Evolutionary conservation across 2,113 vertebrate genomes (phyloP).

Genomic region (Crotalus horridus): DNA sequence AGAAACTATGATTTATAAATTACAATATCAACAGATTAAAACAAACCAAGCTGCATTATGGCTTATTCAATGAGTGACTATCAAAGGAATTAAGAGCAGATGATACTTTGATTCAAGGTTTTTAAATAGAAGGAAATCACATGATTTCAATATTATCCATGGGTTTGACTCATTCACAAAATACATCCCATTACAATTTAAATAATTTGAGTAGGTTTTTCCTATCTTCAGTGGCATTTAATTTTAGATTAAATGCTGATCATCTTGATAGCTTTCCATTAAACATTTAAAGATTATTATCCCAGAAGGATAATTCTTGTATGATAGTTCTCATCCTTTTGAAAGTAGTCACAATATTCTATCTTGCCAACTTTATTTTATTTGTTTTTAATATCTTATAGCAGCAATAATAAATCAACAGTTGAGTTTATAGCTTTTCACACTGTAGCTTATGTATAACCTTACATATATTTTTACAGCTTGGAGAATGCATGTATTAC

Average conservation of each 20-base stretch:
- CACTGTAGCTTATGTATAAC: neutral
- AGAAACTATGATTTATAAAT: neutral
- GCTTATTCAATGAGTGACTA: neutral
- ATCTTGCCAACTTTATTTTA: neutral
- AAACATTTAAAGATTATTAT: neutral
- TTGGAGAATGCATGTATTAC: neutral
- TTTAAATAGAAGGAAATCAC: neutral
- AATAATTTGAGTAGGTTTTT: neutral
- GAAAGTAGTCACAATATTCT: neutral
- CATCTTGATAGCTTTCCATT: neutral
- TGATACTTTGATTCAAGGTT: neutral
- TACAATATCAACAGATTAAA: neutral
- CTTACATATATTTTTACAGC: neutral
- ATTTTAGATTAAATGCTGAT: neutral
- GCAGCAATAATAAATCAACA: neutral
- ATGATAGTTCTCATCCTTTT: neutral
- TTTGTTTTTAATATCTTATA: neutral
- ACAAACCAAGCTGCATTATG: neutral
- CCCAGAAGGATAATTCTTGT: neutral
- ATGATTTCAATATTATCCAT: neutral
- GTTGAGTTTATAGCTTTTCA: neutral
- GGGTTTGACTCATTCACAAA: neutral
- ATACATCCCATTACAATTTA: neutral
- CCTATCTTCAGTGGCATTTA: neutral
- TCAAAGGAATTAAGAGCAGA: neutral